Percentiles rank a stretch among this genome's conserved stretches.
phyloP scores from a whole-genome alignment of 2,888 invertebrate species.

The Diplazon laetatorius region DNA sequence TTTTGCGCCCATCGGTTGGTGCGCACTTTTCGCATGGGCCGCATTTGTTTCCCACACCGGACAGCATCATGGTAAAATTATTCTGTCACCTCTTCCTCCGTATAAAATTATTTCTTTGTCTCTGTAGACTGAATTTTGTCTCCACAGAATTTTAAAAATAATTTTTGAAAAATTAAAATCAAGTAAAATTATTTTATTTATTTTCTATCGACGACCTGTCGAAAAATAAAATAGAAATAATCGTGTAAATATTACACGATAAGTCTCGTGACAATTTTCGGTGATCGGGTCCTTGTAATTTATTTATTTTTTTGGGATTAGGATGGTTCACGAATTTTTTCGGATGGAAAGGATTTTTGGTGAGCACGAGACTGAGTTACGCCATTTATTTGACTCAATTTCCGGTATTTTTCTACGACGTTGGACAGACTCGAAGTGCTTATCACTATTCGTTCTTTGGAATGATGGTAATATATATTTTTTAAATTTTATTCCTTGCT shows the following conservation, averaged over 20 bases:
- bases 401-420: slow-evolving; percentile 88
- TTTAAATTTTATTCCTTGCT: too few species aligned
- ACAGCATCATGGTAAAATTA: slow-evolving; percentile 80
- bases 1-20: slow-evolving; percentile 88
- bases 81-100: too few species aligned
- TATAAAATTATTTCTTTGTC: too few species aligned
- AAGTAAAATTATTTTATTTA: too few species aligned
- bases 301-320: too few species aligned
- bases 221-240: neutral
- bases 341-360: slow-evolving; percentile 85
- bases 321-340: slow-evolving; percentile 84
- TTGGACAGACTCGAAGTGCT: slow-evolving; percentile 85
- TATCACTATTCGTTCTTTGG: slow-evolving; percentile 85
- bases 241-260: slow-evolving; percentile 8
- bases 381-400: slow-evolving; percentile 89
- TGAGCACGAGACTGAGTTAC: slow-evolving; percentile 88
- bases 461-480: slow-evolving; percentile 83
- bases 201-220: neutral
- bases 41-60: slow-evolving; percentile 86
- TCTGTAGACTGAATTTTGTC: too few species aligned
- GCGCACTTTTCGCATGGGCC: slow-evolving; percentile 87
- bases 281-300: too few species aligned
- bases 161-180: too few species aligned
- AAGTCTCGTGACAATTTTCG: neutral
- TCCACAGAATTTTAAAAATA: too few species aligned